Evolutionary conservation across 2,113 vertebrate species (phyloP), one percentile per base, ranked within the genome.

Genomic region (Puma concolor): DNA sequence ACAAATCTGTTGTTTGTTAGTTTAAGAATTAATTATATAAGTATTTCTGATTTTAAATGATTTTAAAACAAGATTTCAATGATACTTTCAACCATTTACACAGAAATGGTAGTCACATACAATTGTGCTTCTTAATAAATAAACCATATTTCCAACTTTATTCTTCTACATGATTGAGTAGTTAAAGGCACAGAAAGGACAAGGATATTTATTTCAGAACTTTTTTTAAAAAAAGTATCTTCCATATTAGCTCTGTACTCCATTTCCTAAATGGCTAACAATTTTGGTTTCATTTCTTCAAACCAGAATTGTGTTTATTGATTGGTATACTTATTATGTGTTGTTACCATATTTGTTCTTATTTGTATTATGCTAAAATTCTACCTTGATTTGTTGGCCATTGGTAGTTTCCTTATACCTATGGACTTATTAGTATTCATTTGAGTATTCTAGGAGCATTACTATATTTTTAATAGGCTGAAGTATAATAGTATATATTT

Each of bases 11-110:
- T 91, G 16, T 95, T 76, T 91, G 16, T 95, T 76, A 87, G 52
- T 38, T 95, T 57, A 77, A 95, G 57, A 83, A 80, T 72, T 86
- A 23, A 66, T 81, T 80, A 13, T 6, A 72, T 81, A 95, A 84
- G 44, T 95, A 86, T 69, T 84, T 8, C 16, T 74, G 23, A 48
- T 64, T 38, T 93, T 82, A 91, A 93, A 76, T 88, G 4, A 67
- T 33, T 86, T 77, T 66, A 74, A n/a, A 79, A 21, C 29, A 89
- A 81, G 16, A 69, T 71, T 84, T 94, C 5, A 33, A 15, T 48
- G 25, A 92, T 4, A 16, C 48, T n/a, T 88, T 79, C 21, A 21
- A 79, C 5, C 13, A 76, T 19, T 76, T 72, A 31, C 64, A 17
- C 7, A 64, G 29, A 63, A 97, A 88, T 69, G 5, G 33, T 33